A percentile compares a stretch with the other conserved stretches of the same genome.
Evolutionary conservation across 2,888 invertebrate genomes (phyloP).

Genomic region (Limnephilus auricula): DNA sequence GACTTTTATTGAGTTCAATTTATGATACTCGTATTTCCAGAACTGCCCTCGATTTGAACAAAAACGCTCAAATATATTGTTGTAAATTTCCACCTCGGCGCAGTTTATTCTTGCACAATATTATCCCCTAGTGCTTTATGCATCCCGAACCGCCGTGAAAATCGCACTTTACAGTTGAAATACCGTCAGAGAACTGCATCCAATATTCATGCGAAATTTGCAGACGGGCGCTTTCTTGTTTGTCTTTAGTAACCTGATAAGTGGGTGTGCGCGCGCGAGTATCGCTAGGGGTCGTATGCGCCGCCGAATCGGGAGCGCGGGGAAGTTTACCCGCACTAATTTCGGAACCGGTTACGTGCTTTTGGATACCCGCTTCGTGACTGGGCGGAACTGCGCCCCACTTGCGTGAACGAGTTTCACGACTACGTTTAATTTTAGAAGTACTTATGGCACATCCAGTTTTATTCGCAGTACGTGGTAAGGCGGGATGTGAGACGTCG

Average conservation of each 20-base stretch:
- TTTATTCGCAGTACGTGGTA: conserved; percentile 5
- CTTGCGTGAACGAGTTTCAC: not conserved
- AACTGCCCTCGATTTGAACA: not conserved
- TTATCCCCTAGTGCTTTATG: not conserved
- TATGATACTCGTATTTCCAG: not conserved
- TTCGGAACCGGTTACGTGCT: conserved; percentile 18
- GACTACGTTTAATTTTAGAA: conserved; percentile 15
- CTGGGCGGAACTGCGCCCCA: not conserved
- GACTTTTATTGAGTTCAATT: not conserved
- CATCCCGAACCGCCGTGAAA: not conserved
- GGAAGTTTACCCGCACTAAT: conserved; percentile 34
- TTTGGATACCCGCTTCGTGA: conserved; percentile 7
- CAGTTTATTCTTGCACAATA: not conserved
- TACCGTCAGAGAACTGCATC: conserved; percentile 13
- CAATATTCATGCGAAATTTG: conserved; percentile 42
- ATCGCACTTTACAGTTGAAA: conserved; percentile 29
- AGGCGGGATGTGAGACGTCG: not conserved
- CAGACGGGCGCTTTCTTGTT: conserved; percentile 40
- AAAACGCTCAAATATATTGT: not conserved
- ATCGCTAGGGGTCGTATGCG: conserved; percentile 10
- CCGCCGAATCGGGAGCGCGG: conserved; percentile 21
- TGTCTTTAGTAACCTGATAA: conserved; percentile 26
- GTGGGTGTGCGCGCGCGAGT: conserved; percentile 35
- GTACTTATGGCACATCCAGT: not conserved
- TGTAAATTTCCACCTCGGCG: not conserved